A percentile compares a stretch with the other conserved stretches of the same genome.
phyloP scores from a whole-genome alignment of 2,797 vertebrate species.

The Coregonus ussuriensis region DNA sequence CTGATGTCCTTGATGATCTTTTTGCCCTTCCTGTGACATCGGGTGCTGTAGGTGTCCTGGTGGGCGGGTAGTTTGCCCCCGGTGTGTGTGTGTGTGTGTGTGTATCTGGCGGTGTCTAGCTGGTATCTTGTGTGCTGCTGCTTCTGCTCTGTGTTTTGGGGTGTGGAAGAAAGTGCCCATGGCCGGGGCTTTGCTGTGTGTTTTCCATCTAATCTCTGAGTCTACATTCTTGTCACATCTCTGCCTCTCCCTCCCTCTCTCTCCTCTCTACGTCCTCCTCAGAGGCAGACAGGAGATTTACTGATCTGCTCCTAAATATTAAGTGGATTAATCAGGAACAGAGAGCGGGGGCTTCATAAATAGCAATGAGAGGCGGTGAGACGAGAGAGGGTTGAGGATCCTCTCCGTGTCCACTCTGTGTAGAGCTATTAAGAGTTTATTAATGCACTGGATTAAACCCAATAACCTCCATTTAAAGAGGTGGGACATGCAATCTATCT shows the following conservation, averaged over 20 bases:
- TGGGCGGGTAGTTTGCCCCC: too few relatives aligned
- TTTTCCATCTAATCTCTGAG: constrained; percentile 43
- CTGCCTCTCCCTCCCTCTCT: constrained; percentile 35
- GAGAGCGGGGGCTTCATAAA: constrained; percentile 73
- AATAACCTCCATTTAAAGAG: constrained; percentile 68
- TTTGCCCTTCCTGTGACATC: too few relatives aligned
- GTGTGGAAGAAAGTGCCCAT: constrained; percentile 29
- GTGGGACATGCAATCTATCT: constrained; percentile 57
- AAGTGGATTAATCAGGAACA: constrained; percentile 78
- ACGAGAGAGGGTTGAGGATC: constrained; percentile 43
- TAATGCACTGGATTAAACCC: constrained; percentile 65
- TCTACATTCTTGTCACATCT: constrained; percentile 68
- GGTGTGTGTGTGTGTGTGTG: neutral
- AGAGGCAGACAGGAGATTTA: constrained; percentile 65
- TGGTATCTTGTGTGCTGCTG: constrained; percentile 14
- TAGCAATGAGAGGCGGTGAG: constrained; percentile 70
- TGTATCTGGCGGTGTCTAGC: constrained; percentile 39
- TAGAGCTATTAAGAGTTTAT: constrained; percentile 67
- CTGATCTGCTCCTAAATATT: constrained; percentile 70
- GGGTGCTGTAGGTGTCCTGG: too few relatives aligned
- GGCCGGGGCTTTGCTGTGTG: constrained; percentile 19
- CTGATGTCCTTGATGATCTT: too few relatives aligned
- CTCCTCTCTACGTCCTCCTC: constrained; percentile 26
- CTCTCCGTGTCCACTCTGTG: constrained; percentile 55
- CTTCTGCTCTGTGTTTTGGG: constrained; percentile 26